A percentile compares a stretch with the other conserved stretches of the same genome.
Evolutionary conservation across 2,797 vertebrate genomes (phyloP).

Genomic region (Chaetodon trifasciatus): DNA sequence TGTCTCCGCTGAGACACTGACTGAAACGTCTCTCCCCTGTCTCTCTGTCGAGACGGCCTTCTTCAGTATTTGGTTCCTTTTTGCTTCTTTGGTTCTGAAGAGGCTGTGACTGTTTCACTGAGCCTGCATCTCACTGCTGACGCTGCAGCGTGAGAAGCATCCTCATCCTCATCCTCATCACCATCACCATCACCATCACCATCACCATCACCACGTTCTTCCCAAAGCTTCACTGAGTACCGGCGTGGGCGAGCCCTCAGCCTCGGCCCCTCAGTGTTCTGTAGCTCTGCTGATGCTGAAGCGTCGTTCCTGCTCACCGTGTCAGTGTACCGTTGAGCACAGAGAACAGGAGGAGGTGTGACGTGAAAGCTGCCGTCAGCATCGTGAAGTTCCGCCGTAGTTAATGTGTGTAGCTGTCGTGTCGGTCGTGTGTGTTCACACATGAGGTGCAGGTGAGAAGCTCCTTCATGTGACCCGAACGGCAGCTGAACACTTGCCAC

Average conservation of each 20-base stretch:
- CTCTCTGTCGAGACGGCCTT: too few species aligned
- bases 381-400: conserved; percentile 56
- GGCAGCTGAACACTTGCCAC: conserved; percentile 67
- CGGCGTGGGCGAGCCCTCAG: neutral
- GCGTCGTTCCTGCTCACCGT: conserved; percentile 51
- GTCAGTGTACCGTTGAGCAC: conserved; percentile 55
- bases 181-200: too few species aligned
- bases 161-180: too few species aligned
- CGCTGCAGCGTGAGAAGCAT: neutral
- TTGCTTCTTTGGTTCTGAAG: conserved; percentile 14
- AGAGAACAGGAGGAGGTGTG: conserved; percentile 42
- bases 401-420: conserved; percentile 54
- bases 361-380: conserved; percentile 63
- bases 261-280: conserved; percentile 8
- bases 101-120: conserved; percentile 43
- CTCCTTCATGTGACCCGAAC: conserved; percentile 42
- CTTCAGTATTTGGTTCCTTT: conserved; percentile 21
- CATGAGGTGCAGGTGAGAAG: conserved; percentile 38
- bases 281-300: conserved; percentile 25
- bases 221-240: too few species aligned
- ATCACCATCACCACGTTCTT: too few species aligned
- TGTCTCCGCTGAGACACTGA: neutral
- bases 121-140: conserved; percentile 7
- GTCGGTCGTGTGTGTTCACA: conserved; percentile 50
- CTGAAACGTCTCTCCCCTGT: too few species aligned